phyloP scores from a whole-genome alignment of 2,888 invertebrate genomes.

The Oligia latruncula region DNA sequence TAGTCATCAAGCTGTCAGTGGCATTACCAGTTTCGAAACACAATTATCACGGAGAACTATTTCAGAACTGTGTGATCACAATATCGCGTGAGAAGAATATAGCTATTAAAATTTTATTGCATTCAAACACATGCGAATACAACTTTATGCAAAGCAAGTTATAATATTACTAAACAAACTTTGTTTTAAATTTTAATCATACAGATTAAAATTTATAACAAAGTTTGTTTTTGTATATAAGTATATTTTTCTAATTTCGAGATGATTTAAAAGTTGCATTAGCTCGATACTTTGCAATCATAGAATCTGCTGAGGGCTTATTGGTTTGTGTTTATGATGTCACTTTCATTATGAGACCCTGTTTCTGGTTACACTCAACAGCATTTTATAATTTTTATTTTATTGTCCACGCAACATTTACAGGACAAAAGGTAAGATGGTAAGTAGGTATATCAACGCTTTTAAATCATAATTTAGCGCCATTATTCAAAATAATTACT shows the following conservation, averaged over 20 bases:
- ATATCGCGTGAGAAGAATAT: slow-evolving; percentile 55
- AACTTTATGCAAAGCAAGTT: slow-evolving; percentile 65
- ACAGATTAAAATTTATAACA: no score
- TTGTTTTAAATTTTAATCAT: slow-evolving; percentile 9
- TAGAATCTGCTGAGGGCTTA: slow-evolving; percentile 5
- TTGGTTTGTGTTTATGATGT: slow-evolving; percentile 28
- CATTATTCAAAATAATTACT: slow-evolving; percentile 78
- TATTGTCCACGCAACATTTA: slow-evolving; percentile 58
- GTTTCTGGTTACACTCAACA: slow-evolving; percentile 39
- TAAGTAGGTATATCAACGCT: slow-evolving; percentile 65
- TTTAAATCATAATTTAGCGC: slow-evolving; percentile 79
- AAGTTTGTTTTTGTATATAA: no score
- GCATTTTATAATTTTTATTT: slow-evolving; percentile 32
- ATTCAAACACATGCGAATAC: slow-evolving; percentile 55
- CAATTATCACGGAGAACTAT: slow-evolving; percentile 48
- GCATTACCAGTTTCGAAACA: slow-evolving; percentile 33
- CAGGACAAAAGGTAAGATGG: slow-evolving; percentile 72
- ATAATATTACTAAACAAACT: slow-evolving; percentile 57
- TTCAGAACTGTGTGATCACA: slow-evolving; percentile 59
- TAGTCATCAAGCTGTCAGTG: slow-evolving; percentile 6
- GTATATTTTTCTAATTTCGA: slow-evolving; percentile 22
- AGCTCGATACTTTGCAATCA: slow-evolving; percentile 10
- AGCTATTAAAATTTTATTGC: slow-evolving; percentile 68
- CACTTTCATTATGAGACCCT: background rate
- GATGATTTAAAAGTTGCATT: slow-evolving; percentile 26